Conservation (phyloP, 2,888 invertebrate species). For the Julus scanicus region DNA sequence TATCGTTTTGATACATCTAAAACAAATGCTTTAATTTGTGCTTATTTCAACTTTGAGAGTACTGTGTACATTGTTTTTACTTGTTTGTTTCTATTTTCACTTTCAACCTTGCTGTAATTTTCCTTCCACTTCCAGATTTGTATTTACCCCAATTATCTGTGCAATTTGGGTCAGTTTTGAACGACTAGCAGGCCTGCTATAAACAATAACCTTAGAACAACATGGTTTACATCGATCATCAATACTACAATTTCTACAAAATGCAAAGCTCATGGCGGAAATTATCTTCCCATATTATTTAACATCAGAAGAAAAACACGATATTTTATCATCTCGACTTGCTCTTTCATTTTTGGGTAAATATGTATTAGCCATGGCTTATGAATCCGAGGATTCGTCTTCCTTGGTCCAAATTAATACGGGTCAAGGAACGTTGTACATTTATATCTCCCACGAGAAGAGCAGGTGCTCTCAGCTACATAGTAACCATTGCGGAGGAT, state of each 20-base stretch:
- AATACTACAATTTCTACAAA: not conserved
- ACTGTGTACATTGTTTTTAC: not conserved
- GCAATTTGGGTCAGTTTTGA: conserved; percentile 1
- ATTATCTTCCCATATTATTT: not conserved
- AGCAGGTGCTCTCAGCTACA: not conserved
- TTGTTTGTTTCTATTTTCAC: not conserved
- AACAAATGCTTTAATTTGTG: not conserved
- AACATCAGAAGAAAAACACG: not conserved
- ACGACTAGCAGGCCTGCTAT: not conserved
- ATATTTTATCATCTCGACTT: not conserved
- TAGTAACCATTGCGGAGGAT: not conserved
- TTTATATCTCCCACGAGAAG: not conserved
- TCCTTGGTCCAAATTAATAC: conserved; percentile 27
- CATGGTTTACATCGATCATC: not conserved
- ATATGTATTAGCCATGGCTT: not conserved
- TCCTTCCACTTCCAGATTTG: not conserved
- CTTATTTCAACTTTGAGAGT: not conserved
- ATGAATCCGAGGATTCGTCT: conserved; percentile 1
- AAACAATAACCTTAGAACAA: not conserved
- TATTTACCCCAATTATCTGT: not conserved
- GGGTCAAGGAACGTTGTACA: not conserved
- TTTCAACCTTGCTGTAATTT: not conserved
- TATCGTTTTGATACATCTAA: too few relatives aligned
- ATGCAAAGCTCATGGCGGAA: not conserved
- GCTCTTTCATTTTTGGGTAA: not conserved